Conservation (phyloP, 2,113 vertebrate genomes). For the Cynoglossus semilaevis region DNA sequence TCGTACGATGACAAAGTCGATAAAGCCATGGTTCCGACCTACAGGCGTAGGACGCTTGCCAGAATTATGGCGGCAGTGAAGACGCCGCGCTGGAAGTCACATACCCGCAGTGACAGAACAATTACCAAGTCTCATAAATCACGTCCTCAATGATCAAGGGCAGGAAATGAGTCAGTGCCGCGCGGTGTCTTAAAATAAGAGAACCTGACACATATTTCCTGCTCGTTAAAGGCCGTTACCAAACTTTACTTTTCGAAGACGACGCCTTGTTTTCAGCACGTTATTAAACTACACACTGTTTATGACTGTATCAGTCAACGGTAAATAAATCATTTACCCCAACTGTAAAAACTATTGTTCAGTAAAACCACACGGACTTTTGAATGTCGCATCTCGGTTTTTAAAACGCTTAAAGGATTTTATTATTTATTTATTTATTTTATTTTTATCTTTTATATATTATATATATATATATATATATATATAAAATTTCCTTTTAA, state of each 20-base stretch:
- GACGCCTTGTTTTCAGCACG: conserved; percentile 5
- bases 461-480: too few relatives aligned
- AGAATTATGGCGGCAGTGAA: conserved; percentile 29
- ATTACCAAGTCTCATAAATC: conserved; percentile 55
- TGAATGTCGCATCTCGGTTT: too few relatives aligned
- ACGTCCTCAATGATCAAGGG: conserved; percentile 19
- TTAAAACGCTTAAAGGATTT: too few relatives aligned
- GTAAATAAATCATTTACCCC: too few relatives aligned
- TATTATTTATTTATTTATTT: too few relatives aligned
- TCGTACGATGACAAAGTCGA: conserved; percentile 40
- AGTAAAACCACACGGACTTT: too few relatives aligned
- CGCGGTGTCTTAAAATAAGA: conserved; percentile 12
- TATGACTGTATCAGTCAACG: too few relatives aligned
- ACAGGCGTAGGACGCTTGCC: conserved; percentile 24
- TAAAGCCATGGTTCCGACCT: conserved; percentile 16
- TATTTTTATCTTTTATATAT: too few relatives aligned
- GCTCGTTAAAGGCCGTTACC: not conserved
- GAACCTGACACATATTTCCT: conserved; percentile 17
- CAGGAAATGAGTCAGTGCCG: not conserved
- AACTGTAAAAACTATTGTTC: too few relatives aligned
- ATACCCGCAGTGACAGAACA: conserved; percentile 59
- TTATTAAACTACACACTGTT: not conserved
- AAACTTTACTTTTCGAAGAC: not conserved
- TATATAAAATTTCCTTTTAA: too few relatives aligned
- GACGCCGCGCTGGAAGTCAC: conserved; percentile 38